These are phyloP conservation scores for Periophthalmus magnuspinnatus DNA, from an alignment of 2,797 vertebrate species.

Conservation along the genomic window DNA sequence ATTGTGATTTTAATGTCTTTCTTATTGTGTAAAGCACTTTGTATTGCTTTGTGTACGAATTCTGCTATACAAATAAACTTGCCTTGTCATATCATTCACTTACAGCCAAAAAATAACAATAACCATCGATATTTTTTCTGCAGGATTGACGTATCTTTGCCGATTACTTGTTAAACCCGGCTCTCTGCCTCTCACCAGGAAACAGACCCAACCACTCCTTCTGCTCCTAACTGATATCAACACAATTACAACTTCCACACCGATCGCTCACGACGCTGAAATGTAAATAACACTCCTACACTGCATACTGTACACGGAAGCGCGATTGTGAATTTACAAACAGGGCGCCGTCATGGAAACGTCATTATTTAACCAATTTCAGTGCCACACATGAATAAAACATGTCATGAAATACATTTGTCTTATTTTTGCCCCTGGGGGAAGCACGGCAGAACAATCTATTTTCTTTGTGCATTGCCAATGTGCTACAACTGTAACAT, in stretches of 20 bases:
- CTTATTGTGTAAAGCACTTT: too few species aligned
- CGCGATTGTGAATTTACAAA: constrained; percentile 26
- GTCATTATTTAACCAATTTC: constrained; percentile 43
- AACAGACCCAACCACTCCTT: constrained; percentile 37
- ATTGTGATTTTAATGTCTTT: too few species aligned
- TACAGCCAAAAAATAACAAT: too few species aligned
- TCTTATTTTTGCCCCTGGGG: constrained; percentile 6
- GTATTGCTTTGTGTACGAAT: too few species aligned
- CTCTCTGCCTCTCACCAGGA: constrained; percentile 26
- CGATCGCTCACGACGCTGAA: constrained; percentile 21
- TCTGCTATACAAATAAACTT: too few species aligned
- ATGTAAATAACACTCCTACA: constrained; percentile 28
- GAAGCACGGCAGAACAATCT: constrained; percentile 27
- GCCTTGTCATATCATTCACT: too few species aligned
- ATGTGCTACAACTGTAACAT: background rate
- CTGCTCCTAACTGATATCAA: constrained; percentile 62
- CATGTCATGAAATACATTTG: constrained; percentile 21
- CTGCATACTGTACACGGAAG: background rate
- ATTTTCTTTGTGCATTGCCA: constrained; percentile 15
- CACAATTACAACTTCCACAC: constrained; percentile 55
- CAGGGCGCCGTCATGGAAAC: constrained; percentile 2
- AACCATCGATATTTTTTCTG: too few species aligned
- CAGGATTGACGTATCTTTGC: too few species aligned
- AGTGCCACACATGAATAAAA: constrained; percentile 51
- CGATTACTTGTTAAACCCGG: too few species aligned